Conservation (phyloP, 2,113 vertebrate genomes). For the Pogonocichla stellata region DNA sequence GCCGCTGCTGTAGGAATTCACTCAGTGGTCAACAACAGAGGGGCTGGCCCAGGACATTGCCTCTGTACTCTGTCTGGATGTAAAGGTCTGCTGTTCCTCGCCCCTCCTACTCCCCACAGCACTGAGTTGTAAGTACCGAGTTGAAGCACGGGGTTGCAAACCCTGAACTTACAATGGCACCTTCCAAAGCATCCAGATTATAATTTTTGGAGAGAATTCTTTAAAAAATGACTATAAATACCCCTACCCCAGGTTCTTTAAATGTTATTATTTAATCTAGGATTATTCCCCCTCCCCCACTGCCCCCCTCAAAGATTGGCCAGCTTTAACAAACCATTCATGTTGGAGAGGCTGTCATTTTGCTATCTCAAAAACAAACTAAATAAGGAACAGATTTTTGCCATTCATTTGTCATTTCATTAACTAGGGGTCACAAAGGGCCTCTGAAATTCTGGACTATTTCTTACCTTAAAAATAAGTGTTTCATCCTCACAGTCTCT, state of each 20-base stretch:
- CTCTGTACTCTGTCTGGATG: neutral
- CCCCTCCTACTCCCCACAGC: neutral
- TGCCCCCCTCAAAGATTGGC: fast-evolving
- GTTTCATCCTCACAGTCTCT: neutral
- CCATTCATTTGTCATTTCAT: neutral
- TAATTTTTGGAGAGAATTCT: neutral
- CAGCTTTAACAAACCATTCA: neutral
- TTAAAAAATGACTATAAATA: neutral
- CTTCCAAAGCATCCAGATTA: neutral
- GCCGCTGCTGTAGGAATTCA: neutral
- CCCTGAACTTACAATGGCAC: neutral
- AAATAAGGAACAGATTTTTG: neutral
- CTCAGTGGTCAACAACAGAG: neutral
- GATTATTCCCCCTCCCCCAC: neutral
- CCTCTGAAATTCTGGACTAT: neutral
- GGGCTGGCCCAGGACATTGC: neutral
- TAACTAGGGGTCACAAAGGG: neutral
- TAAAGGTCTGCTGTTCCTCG: neutral
- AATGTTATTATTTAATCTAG: neutral
- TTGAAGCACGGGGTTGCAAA: neutral
- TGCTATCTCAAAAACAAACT: neutral
- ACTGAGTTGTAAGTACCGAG: neutral
- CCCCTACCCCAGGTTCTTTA: fast-evolving
- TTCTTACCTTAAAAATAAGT: neutral
- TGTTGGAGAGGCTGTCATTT: neutral